Evolutionary conservation across 2,113 vertebrate species (phyloP).

Genomic region (Coptodon rendalli): DNA sequence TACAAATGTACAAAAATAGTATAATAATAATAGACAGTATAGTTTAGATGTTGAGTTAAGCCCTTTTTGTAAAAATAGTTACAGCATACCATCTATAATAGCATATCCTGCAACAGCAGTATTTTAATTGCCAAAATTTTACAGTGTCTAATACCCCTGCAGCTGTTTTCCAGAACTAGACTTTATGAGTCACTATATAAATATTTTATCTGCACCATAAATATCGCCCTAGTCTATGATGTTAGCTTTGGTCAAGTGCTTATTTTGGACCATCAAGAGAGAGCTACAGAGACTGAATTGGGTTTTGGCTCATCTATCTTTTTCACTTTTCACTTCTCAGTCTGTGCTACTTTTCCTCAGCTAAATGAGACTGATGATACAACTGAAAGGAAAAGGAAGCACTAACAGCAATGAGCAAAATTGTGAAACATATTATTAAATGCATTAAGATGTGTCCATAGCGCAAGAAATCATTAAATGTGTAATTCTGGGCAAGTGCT

Average conservation of each 20-base stretch:
- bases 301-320: conserved; percentile 43
- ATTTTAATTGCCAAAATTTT: conserved; percentile 36
- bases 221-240: conserved; percentile 47
- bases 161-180: conserved; percentile 60
- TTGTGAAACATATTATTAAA: background rate
- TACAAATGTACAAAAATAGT: background rate
- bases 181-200: conserved; percentile 62
- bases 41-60: background rate
- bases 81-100: background rate
- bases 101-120: background rate
- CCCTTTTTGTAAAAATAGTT: background rate
- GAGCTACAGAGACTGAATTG: conserved; percentile 14
- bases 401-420: background rate
- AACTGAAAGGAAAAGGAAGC: background rate
- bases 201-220: conserved; percentile 66
- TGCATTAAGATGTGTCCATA: background rate
- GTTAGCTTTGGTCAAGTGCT: conserved; percentile 66
- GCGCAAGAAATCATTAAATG: background rate
- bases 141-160: conserved; percentile 33
- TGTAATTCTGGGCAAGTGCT: background rate
- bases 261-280: conserved; percentile 53
- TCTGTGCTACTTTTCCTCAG: background rate
- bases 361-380: background rate
- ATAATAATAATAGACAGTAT: background rate
- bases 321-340: conserved; percentile 34